These are phyloP conservation scores for Pogonus chalceus DNA, from an alignment of 1,140 invertebrate genomes.

Conservation along the genomic window DNA sequence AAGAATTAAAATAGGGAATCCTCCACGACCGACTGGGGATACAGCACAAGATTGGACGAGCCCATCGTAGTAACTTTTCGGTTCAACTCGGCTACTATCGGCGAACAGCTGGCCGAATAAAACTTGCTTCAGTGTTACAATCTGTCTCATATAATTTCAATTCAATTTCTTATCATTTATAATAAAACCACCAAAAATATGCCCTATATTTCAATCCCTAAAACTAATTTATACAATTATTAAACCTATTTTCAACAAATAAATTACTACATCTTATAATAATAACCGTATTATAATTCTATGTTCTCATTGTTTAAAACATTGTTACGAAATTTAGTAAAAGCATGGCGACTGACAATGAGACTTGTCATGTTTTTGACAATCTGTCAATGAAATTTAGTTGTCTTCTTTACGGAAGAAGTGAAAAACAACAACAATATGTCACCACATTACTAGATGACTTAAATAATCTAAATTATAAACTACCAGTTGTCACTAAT, in stretches of 20 bases:
- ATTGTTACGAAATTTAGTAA: no score
- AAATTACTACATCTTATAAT: no score
- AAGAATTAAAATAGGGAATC: neutral
- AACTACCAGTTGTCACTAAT: conserved; percentile 26
- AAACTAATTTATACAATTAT: no score
- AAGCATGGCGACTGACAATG: conserved; percentile 15
- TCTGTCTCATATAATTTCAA: no score
- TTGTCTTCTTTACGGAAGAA: conserved; percentile 28
- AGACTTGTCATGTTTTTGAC: conserved; percentile 23
- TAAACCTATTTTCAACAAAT: no score
- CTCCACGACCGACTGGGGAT: neutral
- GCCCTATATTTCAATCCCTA: no score
- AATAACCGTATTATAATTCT: no score
- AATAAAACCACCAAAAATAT: no score
- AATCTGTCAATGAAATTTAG: conserved; percentile 31
- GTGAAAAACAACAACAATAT: conserved; percentile 31
- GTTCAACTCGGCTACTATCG: neutral
- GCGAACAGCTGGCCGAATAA: neutral
- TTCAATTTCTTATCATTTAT: no score
- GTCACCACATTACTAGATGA: conserved; percentile 34
- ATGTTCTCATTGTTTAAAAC: no score
- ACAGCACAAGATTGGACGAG: neutral
- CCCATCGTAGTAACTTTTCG: neutral
- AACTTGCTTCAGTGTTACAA: no score
- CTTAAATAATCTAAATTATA: conserved; percentile 36